Percentiles rank a stretch among this genome's conserved stretches.
Evolutionary conservation across 2,797 vertebrate species (phyloP).

Genomic region (Monodelphis domestica): DNA sequence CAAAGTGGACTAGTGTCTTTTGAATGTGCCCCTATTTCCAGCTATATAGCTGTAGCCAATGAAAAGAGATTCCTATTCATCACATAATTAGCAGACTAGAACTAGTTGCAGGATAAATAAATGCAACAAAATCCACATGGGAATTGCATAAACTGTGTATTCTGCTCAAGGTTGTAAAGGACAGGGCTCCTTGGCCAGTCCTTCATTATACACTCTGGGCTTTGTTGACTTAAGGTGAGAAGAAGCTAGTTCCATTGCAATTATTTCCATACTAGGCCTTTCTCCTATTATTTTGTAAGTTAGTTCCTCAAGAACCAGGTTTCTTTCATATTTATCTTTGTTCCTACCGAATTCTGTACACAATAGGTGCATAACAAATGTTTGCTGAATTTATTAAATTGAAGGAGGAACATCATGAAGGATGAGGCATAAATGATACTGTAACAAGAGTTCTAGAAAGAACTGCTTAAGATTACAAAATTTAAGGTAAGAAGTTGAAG

Average conservation of each 20-base stretch:
- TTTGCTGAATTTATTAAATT: background rate
- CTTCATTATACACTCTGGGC: too few species aligned
- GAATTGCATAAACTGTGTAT: background rate
- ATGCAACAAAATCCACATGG: background rate
- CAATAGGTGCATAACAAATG: background rate
- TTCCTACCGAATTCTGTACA: background rate
- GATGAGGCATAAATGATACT: background rate
- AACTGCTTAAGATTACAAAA: background rate
- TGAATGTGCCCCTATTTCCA: background rate
- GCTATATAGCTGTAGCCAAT: background rate
- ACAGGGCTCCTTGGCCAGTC: too few species aligned
- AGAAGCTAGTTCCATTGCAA: too few species aligned
- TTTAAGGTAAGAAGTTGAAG: background rate
- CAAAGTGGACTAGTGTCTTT: background rate
- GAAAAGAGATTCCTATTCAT: background rate
- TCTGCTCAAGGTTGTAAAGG: background rate
- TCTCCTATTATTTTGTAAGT: too few species aligned
- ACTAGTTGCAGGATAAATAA: background rate
- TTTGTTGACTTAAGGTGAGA: too few species aligned
- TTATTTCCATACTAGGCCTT: too few species aligned
- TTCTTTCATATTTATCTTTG: background rate
- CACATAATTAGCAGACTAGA: background rate
- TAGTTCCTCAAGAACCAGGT: background rate
- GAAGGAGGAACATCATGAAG: background rate
- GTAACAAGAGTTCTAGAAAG: background rate